Base-by-base conservation (phyloP, 2,797 vertebrate genomes). In the Chaetodon trifasciatus region DNA sequence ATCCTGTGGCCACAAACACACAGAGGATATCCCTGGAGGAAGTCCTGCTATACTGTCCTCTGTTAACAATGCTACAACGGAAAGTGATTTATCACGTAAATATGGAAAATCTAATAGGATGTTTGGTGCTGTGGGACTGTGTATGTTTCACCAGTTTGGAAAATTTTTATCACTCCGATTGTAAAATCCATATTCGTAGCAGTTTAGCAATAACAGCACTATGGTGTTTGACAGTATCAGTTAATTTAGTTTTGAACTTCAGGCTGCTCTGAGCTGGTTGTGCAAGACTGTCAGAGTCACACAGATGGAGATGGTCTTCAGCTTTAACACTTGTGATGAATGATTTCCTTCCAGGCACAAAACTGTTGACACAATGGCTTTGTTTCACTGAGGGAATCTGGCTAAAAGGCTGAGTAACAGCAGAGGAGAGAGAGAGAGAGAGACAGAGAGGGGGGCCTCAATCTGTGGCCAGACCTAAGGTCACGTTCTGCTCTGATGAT, bases 21-120 rank as follows among this genome's bases (percentile, higher is more conserved):
- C 77, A 83, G 35, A 90, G 92, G 88, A 90, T 87, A 90, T 89
- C 82, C 89, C 67, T 60, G 23, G 10, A 87, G 90, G 92, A 92
- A 89, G 86, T 74, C 46, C 70, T 79, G 69, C 81, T 50, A 74
- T 55, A 55, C 70, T 74, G 64, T 68, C 82, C 76, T 81, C 76
- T 75, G 76, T 75, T 84, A 76, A 88, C 86, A 80, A 68, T 74
- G 79, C 67, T 70, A 77, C 65, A 74, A 62, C 80, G 80, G 89
- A 87, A 90, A 78, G 72, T 81, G 66, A 83, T 91, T 83, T 85
- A 77, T 64, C 66, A 63, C 66, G 57, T 74, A 83, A 70, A 86
- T 77, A 86, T 79, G 81, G 78, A 70, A 74, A 57, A 82, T 66
- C 24, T 56, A 69, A 82, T 53, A 65, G 42, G 42, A 57, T 0